Percentiles rank a stretch among this genome's conserved stretches.
These are phyloP conservation scores for Arenaria interpres DNA, from an alignment of 2,113 vertebrate species.

Conservation along the genomic window DNA sequence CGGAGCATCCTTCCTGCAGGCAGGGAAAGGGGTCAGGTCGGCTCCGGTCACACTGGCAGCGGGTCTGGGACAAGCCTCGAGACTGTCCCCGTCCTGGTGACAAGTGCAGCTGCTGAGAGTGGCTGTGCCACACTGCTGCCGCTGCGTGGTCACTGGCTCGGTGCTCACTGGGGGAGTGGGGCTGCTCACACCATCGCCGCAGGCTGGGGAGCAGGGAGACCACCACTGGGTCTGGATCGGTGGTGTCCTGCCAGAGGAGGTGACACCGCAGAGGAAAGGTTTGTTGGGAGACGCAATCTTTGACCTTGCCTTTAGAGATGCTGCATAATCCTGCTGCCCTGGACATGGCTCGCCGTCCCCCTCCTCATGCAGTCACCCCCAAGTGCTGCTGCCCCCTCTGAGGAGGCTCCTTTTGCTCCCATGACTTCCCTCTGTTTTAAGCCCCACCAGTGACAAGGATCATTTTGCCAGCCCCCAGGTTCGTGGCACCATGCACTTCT, in stretches of 20 bases:
- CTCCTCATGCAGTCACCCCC: neutral
- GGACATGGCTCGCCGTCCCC: neutral
- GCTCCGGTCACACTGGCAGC: neutral
- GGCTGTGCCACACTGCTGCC: neutral
- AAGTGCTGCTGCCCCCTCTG: neutral
- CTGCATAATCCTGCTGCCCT: neutral
- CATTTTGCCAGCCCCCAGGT: accelerated
- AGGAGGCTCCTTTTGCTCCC: neutral
- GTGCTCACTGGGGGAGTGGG: neutral
- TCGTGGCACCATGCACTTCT: accelerated
- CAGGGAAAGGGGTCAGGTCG: neutral
- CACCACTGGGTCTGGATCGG: accelerated
- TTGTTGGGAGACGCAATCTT: neutral
- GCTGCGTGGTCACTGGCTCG: accelerated
- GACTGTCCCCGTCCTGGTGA: neutral
- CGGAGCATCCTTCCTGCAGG: neutral
- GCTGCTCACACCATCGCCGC: neutral
- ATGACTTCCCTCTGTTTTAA: neutral
- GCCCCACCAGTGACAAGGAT: accelerated
- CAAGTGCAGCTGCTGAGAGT: neutral
- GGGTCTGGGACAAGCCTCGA: accelerated
- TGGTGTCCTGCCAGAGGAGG: neutral
- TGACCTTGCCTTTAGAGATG: neutral
- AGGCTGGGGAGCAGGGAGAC: neutral
- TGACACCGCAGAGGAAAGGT: neutral